These are phyloP conservation scores for Pachyrhynchus sulphureomaculatus DNA, from an alignment of 1,140 invertebrate species.

Conservation along the genomic window DNA sequence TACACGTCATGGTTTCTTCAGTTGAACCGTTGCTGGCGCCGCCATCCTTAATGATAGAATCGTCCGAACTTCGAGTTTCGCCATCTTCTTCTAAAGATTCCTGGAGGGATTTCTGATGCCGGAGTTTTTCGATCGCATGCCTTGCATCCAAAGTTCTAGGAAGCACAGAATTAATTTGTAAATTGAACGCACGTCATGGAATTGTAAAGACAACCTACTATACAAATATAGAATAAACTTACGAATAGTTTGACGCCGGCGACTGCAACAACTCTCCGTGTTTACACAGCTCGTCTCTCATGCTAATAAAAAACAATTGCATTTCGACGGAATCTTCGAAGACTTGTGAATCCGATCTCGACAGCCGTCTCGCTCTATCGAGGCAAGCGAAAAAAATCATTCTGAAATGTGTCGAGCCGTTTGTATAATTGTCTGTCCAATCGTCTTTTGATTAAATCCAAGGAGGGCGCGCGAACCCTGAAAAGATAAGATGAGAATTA, in stretches of 20 bases:
- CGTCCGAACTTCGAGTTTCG: slow-evolving; percentile 55
- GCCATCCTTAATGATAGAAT: slow-evolving; percentile 45
- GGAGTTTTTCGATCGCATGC: slow-evolving; percentile 71
- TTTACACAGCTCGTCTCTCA: slow-evolving; percentile 72
- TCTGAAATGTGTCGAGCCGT: slow-evolving; percentile 92
- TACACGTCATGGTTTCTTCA: slow-evolving; percentile 63
- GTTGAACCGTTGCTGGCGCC: slow-evolving; percentile 37
- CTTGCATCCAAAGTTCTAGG: slow-evolving; percentile 58
- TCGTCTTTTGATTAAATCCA: slow-evolving; percentile 83
- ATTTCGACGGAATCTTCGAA: slow-evolving; percentile 93
- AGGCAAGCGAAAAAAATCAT: slow-evolving; percentile 94
- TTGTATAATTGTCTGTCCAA: slow-evolving; percentile 87
- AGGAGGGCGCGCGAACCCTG: slow-evolving; percentile 74
- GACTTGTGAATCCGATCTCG: slow-evolving; percentile 91
- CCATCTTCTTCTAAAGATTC: slow-evolving; percentile 77
- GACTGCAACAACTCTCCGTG: slow-evolving; percentile 81
- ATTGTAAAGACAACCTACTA: too few species aligned
- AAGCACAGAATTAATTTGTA: too few species aligned
- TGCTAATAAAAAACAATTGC: slow-evolving; percentile 87
- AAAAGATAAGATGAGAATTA: slow-evolving; percentile 24
- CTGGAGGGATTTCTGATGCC: slow-evolving; percentile 73
- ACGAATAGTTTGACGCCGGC: slow-evolving; percentile 75
- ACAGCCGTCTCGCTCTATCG: slow-evolving; percentile 82
- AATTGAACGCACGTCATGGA: too few species aligned
- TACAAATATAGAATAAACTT: too few species aligned